Evolutionary conservation across 2,888 invertebrate species (phyloP).

Genomic region (Seladonia tumulorum): DNA sequence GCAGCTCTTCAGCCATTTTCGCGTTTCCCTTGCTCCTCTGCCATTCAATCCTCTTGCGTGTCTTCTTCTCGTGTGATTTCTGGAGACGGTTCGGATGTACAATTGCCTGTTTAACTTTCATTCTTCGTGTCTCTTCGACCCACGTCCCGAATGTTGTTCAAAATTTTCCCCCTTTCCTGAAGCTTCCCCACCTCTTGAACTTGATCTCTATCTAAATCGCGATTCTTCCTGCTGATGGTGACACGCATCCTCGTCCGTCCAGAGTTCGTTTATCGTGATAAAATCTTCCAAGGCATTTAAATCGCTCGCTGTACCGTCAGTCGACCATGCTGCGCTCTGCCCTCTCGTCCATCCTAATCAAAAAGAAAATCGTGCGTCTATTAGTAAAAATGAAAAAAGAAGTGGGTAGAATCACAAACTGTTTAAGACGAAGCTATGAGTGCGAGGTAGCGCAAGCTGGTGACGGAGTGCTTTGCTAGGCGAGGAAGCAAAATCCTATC

Average conservation of each 20-base stretch:
- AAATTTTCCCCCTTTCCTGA: neutral
- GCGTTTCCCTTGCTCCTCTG: constrained; percentile 50
- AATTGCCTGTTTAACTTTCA: constrained; percentile 46
- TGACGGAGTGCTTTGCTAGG: constrained; percentile 27
- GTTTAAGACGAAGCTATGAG: constrained; percentile 10
- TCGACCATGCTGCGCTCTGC: constrained; percentile 82
- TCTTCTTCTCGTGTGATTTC: constrained; percentile 48
- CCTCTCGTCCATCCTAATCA: constrained; percentile 83
- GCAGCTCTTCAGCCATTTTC: constrained; percentile 54
- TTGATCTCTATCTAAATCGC: constrained; percentile 43
- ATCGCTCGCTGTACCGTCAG: constrained; percentile 81
- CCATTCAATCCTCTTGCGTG: constrained; percentile 42
- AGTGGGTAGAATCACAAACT: neutral
- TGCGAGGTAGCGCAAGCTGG: constrained; percentile 34
- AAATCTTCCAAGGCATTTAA: constrained; percentile 72
- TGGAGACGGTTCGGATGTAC: constrained; percentile 57
- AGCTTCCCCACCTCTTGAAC: neutral
- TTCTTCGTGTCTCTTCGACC: neutral
- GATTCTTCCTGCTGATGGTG: constrained; percentile 52
- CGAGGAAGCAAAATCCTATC: constrained; percentile 23
- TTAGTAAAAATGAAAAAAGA: constrained; percentile 24
- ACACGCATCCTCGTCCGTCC: constrained; percentile 61
- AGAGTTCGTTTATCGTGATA: constrained; percentile 67
- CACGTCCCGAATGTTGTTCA: neutral
- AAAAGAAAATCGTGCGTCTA: constrained; percentile 43